Evolutionary conservation across 2,113 vertebrate genomes (phyloP).

Genomic region (Solenodon paradoxus): DNA sequence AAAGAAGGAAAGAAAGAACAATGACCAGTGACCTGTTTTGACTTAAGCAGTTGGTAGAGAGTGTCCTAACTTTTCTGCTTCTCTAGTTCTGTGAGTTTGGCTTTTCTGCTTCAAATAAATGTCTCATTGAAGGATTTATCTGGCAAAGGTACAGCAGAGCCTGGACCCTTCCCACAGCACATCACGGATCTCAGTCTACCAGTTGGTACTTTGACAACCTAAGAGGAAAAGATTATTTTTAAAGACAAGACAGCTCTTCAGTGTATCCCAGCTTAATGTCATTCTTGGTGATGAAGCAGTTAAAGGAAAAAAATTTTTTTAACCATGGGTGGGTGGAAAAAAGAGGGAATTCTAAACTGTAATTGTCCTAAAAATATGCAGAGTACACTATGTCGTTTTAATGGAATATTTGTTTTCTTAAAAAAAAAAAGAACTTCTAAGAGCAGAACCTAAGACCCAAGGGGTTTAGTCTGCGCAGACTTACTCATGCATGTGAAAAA

Average conservation of each 20-base stretch:
- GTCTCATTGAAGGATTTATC: slow-evolving; percentile 17
- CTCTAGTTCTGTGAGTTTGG: background rate
- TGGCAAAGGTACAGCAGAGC: background rate
- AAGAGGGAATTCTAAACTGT: slow-evolving; percentile 74
- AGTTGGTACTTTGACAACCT: background rate
- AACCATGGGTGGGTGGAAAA: slow-evolving; percentile 45
- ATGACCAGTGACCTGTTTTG: background rate
- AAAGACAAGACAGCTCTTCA: background rate
- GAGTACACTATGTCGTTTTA: slow-evolving; percentile 75
- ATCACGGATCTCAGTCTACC: background rate
- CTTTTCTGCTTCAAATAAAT: slow-evolving; percentile 19
- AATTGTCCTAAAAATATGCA: slow-evolving; percentile 78
- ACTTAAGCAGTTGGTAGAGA: slow-evolving; percentile 7
- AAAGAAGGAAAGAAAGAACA: too few species aligned
- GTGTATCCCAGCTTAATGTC: background rate
- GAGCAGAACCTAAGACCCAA: slow-evolving; percentile 70
- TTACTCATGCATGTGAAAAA: slow-evolving; percentile 74
- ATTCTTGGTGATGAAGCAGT: slow-evolving; percentile 60
- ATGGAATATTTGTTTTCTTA: slow-evolving; percentile 76
- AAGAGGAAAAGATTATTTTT: background rate
- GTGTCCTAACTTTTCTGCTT: background rate
- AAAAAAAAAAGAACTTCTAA: slow-evolving; percentile 65
- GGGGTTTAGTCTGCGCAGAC: slow-evolving; percentile 68
- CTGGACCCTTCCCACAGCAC: slow-evolving; percentile 23
- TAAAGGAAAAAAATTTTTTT: slow-evolving; percentile 42